Base-by-base conservation (phyloP, 1,140 invertebrate genomes). In the Papilio helenus region DNA sequence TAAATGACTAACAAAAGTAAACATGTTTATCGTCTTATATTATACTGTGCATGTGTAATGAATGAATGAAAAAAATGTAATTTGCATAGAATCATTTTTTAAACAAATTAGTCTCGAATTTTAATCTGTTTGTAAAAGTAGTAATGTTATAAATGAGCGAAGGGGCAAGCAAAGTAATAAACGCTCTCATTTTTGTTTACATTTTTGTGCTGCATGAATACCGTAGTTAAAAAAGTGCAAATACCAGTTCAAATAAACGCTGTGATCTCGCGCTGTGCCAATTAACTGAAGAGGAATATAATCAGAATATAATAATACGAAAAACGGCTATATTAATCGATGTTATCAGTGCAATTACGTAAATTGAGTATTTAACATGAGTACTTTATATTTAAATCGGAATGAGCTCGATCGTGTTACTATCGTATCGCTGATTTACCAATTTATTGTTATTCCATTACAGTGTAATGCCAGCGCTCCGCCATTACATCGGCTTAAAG, bases 351-450 rank as follows among this genome's bases (percentile, higher is more conserved):
- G 83, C 81, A 79, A 85, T 76, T 79, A 73, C 76, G 79, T 84
- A 78, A 79, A 85, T 76, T 79, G 72, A 71, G 79, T 84, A 78
- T 86, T 86, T 85, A 88, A 87, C 83, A 85, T 82, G 83, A 80
- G 82, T 86, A 84, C 85, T 86, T 85, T 83, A 85, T 81, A 87
- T 86, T 86, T 87, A 84, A 85, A 87, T 86, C 85, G 86, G 79
- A 85, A 82, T 83, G 85, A 85, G 81, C 79, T 81, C 82, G 85
- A 86, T 88, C 82, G 86, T 55, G 81, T 83, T 81, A 76, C 81
- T 82, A 85, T 84, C 82, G 85, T 82, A 80, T 81, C 81, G 77
- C 79, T 82, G 80, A 85, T 85, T 81, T 83, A 83, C 78, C 81
- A 85, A 85, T 87, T 88, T 88, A 81, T 81, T 80, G 79, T 78